Conservation (phyloP, 2,797 vertebrate species). For the Erethizon dorsatum region DNA sequence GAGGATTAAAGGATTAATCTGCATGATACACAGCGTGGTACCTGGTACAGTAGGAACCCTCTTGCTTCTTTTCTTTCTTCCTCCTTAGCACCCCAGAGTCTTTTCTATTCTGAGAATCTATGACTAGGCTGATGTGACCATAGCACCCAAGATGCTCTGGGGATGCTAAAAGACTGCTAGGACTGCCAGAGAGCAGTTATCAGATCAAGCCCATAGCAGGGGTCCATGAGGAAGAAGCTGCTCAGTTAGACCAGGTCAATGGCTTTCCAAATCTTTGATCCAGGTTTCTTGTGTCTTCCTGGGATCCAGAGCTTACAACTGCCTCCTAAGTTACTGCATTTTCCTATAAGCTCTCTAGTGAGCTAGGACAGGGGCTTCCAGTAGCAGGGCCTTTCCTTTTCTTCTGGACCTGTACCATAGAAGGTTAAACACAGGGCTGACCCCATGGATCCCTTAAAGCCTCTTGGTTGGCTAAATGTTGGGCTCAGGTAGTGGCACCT, state of each 20-base stretch:
- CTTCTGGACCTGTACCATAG: background rate
- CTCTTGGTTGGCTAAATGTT: background rate
- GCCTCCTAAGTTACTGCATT: background rate
- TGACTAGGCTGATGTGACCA: background rate
- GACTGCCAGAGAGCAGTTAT: background rate
- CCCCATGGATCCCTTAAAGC: background rate
- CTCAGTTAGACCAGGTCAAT: background rate
- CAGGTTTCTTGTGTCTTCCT: background rate
- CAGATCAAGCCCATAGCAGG: background rate
- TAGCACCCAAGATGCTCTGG: background rate
- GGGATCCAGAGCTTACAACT: background rate
- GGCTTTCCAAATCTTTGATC: background rate
- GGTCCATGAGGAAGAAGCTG: background rate
- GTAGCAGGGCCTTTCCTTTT: background rate
- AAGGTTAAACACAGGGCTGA: background rate
- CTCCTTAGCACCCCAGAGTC: background rate
- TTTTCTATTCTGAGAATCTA: background rate
- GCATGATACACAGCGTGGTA: background rate
- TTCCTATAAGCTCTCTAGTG: background rate
- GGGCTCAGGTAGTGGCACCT: background rate
- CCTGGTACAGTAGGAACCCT: background rate
- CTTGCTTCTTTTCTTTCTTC: conserved; percentile 27
- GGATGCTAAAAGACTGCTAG: background rate
- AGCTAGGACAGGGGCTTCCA: background rate
- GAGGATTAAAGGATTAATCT: background rate